Percentiles rank a stretch among this genome's conserved stretches.
phyloP scores from a whole-genome alignment of 2,113 vertebrate genomes.

The Onychostruthus taczanowskii region DNA sequence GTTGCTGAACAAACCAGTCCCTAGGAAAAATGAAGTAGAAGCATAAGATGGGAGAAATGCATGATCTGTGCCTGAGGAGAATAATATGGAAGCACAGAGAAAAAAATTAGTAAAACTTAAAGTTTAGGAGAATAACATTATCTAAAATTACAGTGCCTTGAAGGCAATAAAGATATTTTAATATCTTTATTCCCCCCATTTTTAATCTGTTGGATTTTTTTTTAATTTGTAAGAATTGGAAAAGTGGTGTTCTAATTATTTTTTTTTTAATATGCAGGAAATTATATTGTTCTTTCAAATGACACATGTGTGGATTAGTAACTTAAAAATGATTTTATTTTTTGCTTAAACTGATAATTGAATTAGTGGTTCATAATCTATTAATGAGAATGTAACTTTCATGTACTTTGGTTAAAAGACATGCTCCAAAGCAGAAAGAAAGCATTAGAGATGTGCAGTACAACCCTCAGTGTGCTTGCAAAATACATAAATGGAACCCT shows the following conservation, averaged over 20 bases:
- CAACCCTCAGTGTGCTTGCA: not conserved
- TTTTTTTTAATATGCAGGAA: not conserved
- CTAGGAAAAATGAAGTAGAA: constrained; percentile 2
- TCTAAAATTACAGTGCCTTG: not conserved
- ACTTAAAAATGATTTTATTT: not conserved
- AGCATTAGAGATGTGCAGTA: not conserved
- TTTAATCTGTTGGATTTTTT: not conserved
- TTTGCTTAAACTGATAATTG: not conserved
- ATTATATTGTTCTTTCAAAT: not conserved
- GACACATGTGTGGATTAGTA: not conserved
- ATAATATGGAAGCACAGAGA: not conserved
- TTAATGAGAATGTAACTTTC: not conserved
- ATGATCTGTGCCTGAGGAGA: not conserved
- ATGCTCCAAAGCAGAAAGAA: not conserved
- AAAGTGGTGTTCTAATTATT: not conserved
- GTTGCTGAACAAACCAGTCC: not conserved
- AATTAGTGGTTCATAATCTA: not conserved
- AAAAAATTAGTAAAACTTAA: not conserved
- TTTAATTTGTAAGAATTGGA: not conserved
- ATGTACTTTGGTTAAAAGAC: not conserved
- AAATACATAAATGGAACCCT: not conserved
- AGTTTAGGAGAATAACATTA: not conserved
- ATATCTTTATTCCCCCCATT: not conserved
- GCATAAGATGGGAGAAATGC: not conserved
- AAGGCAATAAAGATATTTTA: not conserved